Evolutionary conservation across 2,797 vertebrate species (phyloP), one percentile per base, ranked within the genome.

Genomic region (Glyptemys insculpta): DNA sequence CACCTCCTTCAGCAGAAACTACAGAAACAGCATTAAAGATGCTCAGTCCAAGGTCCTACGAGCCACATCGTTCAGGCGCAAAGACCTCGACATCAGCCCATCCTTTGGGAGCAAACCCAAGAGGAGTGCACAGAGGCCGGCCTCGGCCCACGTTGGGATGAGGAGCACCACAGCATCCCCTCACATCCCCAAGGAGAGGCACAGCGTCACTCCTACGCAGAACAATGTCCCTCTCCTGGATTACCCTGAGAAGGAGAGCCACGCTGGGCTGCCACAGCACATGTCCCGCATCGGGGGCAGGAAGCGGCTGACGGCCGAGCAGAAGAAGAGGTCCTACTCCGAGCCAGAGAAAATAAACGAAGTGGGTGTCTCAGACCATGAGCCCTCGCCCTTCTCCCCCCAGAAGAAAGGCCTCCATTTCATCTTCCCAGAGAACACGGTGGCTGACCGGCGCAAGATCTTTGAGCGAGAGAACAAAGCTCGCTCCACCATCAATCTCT

Each of bases 301-400:
- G 47, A 99, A 98, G 87, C 99, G 99, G 79, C 98, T 99, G 95
- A 99, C 98, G 0, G 95, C 97, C 0, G 99, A 99, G 96, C 99
- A 99, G 98, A 99, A 99, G 98, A 99, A 99, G 92, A 98, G 99
- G 3, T 99, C 99, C 0, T 99, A 99, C 97, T 99, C 99, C 0
- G 99, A 99, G 98, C 99, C 99, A 0, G 99, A 99, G 96, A 99
- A 98, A 96, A 99, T 99, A 98, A 99, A 99, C 0, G 99, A 99
- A 96, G 98, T 99, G 11, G 99, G 99, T 10, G 87, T 99, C 79
- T 98, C 97, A 0, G 99, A 99, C 1, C 86, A 93, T 0, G 99
- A 99, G 90, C 97, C 97, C 0, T 94, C 92, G 0, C 93, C 98
- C 2, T 74, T 81, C 79, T 97, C 98, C 65, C 97, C 98, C 81